These are phyloP conservation scores for Autographa pulchrina DNA, from an alignment of 2,888 invertebrate genomes.

Conservation along the genomic window DNA sequence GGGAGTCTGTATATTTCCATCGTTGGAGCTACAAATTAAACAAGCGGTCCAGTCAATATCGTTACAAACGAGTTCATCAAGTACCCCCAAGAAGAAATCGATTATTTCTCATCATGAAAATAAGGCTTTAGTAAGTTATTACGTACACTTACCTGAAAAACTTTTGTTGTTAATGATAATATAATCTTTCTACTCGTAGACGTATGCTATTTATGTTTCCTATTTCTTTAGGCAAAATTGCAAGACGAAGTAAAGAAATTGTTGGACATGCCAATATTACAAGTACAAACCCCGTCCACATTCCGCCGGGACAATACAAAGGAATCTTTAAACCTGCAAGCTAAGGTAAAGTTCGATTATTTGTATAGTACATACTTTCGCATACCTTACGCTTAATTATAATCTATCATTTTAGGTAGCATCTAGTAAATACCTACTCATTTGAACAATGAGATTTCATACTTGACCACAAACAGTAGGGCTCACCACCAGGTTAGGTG, in stretches of 20 bases:
- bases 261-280: slow-evolving; percentile 50
- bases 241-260: slow-evolving; percentile 56
- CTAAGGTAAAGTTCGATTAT: slow-evolving; percentile 9
- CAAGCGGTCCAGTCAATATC: slow-evolving; percentile 52
- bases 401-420: neutral
- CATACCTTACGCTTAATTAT: neutral
- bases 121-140: slow-evolving; percentile 19
- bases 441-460: no score
- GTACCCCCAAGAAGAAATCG: neutral
- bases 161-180: neutral
- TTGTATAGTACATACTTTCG: neutral
- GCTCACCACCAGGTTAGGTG: neutral
- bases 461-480: neutral
- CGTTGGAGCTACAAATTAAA: slow-evolving; percentile 44
- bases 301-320: slow-evolving; percentile 3
- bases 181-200: neutral
- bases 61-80: slow-evolving; percentile 31
- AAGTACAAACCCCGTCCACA: slow-evolving; percentile 5
- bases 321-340: neutral
- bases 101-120: slow-evolving; percentile 11
- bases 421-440: no score
- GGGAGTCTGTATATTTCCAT: slow-evolving; percentile 13
- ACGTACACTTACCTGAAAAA: neutral
- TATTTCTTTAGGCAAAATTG: slow-evolving; percentile 41
- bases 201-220: neutral